Evolutionary conservation across 2,113 vertebrate species (phyloP), one percentile per base, ranked within the genome.

Genomic region (Podarcis muralis): DNA sequence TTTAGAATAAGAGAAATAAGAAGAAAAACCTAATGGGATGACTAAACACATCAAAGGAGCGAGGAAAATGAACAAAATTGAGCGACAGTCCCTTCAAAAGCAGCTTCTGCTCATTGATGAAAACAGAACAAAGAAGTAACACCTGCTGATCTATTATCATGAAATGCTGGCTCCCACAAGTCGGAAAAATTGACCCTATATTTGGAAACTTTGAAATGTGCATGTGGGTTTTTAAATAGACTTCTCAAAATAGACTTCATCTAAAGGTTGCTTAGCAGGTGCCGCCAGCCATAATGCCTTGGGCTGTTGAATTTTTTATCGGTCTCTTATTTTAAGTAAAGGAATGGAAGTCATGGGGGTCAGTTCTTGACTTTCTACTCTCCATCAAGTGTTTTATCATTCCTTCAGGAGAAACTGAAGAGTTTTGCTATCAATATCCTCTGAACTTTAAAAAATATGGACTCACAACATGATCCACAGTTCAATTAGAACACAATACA

Each of bases 251-350:
- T 79, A 86, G 85, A 79, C 37, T 79, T 79, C 40, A 79, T 69
- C 75, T 79, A 79, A 86, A 79, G 83, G 69, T 84, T 74, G 85
- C 85, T 68, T 86, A 69, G 62, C 76, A 68, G 85, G 62, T 48
- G n/a, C 30, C 72, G 62, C 75, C 27, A 53, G 40, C 30, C 59
- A 86, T 68, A 79, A 86, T 79, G 65, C 11, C 62, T 57, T 23
- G 37, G 27, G 37, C 62, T 86, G 18, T 77, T 86, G 76, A 68
- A 86, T 86, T 79, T 86, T 86, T 86, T 22, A 86, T 79, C 48
- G 78, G 85, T 25, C 27, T 86, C 65, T 68, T 86, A 86, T 86
- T 86, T 86, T 79, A 86, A 86, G 75, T 5, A 68, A 86, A 79
- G n/a, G 76, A 79, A 79, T 53, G 15, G 25, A 68, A 86, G 85